Evolutionary conservation across 2,888 invertebrate species (phyloP).

Genomic region (Agriopis leucophaearia): DNA sequence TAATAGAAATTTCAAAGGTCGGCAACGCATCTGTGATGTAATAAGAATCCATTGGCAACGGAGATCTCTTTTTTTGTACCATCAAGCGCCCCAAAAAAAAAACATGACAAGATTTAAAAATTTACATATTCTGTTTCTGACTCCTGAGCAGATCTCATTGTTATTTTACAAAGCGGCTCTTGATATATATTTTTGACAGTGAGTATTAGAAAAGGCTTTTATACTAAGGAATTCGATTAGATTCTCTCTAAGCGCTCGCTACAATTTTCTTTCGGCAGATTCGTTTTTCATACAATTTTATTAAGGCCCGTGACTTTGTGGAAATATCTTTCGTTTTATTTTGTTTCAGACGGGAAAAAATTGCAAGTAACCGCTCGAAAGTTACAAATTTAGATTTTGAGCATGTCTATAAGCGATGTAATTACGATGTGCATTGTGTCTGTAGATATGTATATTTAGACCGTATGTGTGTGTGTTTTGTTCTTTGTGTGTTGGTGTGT

Average conservation of each 20-base stretch:
- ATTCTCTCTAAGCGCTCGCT: conserved; percentile 53
- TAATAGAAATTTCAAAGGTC: too few species aligned
- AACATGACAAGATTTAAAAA: not conserved
- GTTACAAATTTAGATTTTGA: conserved; percentile 21
- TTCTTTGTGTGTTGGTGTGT: too few species aligned
- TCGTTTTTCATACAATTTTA: conserved; percentile 55
- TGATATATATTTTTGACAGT: conserved; percentile 66
- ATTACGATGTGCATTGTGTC: too few species aligned
- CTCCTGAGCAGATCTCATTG: conserved; percentile 55
- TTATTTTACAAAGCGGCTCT: conserved; percentile 61
- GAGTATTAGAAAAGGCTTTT: conserved; percentile 60
- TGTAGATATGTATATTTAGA: too few species aligned
- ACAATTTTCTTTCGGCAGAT: conserved; percentile 55
- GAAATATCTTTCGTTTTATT: conserved; percentile 41
- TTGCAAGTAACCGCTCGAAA: conserved; percentile 30
- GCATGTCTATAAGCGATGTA: not conserved
- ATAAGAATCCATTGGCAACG: too few species aligned
- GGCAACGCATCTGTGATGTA: too few species aligned
- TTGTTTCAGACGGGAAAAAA: conserved; percentile 36
- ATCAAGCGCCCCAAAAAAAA: too few species aligned
- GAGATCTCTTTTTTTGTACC: too few species aligned
- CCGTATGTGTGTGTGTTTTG: too few species aligned
- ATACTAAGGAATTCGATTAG: conserved; percentile 61
- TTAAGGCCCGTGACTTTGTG: conserved; percentile 47
- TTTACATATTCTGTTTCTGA: conserved; percentile 5